phyloP scores from a whole-genome alignment of 2,113 vertebrate species.

The Sarotherodon lohbergeri region DNA sequence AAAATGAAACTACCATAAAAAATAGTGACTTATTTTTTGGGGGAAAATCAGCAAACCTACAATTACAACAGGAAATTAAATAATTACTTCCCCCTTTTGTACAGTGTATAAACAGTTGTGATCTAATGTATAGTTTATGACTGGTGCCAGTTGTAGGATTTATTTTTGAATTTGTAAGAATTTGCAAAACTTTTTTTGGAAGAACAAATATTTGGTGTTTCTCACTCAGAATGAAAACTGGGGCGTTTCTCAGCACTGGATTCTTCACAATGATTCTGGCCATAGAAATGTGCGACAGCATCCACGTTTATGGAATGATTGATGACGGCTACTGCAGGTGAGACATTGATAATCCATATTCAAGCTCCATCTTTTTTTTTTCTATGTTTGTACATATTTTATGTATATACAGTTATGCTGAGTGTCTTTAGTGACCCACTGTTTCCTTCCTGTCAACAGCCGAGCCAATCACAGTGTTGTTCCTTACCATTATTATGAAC shows the following conservation, averaged over 20 bases:
- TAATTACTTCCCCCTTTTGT: neutral
- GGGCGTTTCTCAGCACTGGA: slow-evolving; percentile 92
- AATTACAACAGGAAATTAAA: neutral
- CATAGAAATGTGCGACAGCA: slow-evolving; percentile 85
- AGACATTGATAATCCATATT: neutral
- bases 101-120: neutral
- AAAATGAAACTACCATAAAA: neutral
- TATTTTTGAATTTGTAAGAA: neutral
- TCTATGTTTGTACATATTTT: neutral
- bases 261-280: slow-evolving; percentile 96
- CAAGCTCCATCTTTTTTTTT: neutral
- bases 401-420: neutral
- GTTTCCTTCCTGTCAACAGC: slow-evolving; percentile 29
- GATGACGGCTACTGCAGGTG: slow-evolving; percentile 88
- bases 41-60: neutral
- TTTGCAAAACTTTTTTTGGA: neutral
- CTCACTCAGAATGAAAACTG: slow-evolving; percentile 81
- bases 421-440: neutral
- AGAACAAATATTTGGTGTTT: neutral
- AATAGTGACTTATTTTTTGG: neutral
- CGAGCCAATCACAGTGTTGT: slow-evolving; percentile 70
- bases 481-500: slow-evolving; percentile 95
- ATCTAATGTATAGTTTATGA: neutral
- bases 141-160: neutral
- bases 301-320: slow-evolving; percentile 89